A percentile compares a stretch with the other conserved stretches of the same genome.
Evolutionary conservation across 2,113 vertebrate species (phyloP).

Genomic region (Corynorhinus townsendii): DNA sequence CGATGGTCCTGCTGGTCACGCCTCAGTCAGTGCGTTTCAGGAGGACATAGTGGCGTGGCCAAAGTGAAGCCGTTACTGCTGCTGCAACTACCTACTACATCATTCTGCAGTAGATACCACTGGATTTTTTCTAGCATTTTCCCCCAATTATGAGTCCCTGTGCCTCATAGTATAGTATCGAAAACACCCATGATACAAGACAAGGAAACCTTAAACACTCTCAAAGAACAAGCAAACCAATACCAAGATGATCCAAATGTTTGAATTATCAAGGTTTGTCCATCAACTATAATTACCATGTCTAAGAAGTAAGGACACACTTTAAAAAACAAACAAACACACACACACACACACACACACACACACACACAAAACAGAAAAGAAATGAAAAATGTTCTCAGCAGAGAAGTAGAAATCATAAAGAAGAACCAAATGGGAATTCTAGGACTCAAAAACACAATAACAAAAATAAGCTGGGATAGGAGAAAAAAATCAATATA

Average conservation of each 20-base stretch:
- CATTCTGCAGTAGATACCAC: not conserved
- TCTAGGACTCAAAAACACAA: not conserved
- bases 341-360: too few relatives aligned
- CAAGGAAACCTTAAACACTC: not conserved
- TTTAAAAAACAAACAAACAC: too few relatives aligned
- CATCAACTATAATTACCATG: not conserved
- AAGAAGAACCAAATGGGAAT: not conserved
- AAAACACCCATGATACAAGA: not conserved
- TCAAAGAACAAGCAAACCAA: not conserved
- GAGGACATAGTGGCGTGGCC: rapidly evolving
- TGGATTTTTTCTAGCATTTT: not conserved
- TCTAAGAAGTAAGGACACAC: not conserved
- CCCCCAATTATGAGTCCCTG: too few relatives aligned
- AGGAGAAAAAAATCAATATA: not conserved
- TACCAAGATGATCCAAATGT: not conserved
- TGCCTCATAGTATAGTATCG: not conserved
- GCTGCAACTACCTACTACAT: too few relatives aligned
- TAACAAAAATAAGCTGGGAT: not conserved
- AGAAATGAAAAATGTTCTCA: not conserved
- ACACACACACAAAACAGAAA: too few relatives aligned
- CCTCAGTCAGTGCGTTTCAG: rapidly evolving
- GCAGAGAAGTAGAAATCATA: not conserved
- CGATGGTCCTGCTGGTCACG: too few relatives aligned
- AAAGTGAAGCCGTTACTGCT: not conserved
- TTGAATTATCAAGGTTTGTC: not conserved